Evolutionary conservation across 2,888 invertebrate species (phyloP).

Genomic region (Epirrhoe alternata): DNA sequence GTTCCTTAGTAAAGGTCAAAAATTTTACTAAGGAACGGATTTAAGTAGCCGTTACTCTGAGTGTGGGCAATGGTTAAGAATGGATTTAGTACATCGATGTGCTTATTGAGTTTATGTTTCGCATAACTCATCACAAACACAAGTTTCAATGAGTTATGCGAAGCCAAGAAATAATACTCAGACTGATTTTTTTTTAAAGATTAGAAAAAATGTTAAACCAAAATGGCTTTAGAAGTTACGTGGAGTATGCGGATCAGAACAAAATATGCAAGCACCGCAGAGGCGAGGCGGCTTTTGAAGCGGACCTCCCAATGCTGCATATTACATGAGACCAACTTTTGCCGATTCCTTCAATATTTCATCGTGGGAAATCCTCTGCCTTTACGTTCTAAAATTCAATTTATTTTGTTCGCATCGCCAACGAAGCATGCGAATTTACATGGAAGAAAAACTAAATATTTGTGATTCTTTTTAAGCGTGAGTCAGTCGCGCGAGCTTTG

Average conservation of each 20-base stretch:
- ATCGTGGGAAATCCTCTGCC: slow-evolving; percentile 63
- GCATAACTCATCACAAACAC: too few species aligned
- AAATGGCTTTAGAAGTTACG: slow-evolving; percentile 41
- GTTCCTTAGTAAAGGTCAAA: too few species aligned
- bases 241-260: slow-evolving; percentile 40
- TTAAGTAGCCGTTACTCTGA: too few species aligned
- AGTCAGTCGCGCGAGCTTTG: too few species aligned
- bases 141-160: too few species aligned
- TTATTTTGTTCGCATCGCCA: slow-evolving; percentile 37
- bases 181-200: too few species aligned
- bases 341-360: slow-evolving; percentile 78
- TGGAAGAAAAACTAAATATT: slow-evolving; percentile 10
- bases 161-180: not conserved
- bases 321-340: slow-evolving; percentile 79
- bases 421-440: slow-evolving; percentile 21
- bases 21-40: too few species aligned
- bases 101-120: too few species aligned
- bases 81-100: too few species aligned
- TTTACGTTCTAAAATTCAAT: slow-evolving; percentile 46
- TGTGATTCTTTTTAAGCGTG: not conserved
- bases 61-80: too few species aligned
- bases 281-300: slow-evolving; percentile 52
- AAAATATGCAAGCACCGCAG: slow-evolving; percentile 68
- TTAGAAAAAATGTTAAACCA: slow-evolving; percentile 37
- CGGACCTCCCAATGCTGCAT: slow-evolving; percentile 65